Conservation (phyloP, 2,888 invertebrate species). For the Plutella xylostella region DNA sequence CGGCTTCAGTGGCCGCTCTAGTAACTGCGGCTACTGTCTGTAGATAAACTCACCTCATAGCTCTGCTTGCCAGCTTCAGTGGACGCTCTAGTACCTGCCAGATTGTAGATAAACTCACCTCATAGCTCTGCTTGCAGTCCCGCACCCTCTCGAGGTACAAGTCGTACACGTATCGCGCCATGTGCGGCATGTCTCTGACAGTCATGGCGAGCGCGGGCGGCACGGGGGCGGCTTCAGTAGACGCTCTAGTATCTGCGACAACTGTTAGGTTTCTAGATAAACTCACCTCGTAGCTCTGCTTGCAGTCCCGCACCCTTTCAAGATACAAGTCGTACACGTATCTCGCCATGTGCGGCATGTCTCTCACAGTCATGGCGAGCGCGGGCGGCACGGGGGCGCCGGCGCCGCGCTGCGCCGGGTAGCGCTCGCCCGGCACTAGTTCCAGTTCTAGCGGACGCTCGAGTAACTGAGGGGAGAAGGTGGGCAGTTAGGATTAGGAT, state of each 20-base stretch:
- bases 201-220: constrained; percentile 65
- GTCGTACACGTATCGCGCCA: constrained; percentile 95
- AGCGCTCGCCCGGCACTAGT: constrained; percentile 82
- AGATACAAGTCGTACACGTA: constrained; percentile 95
- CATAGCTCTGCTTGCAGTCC: constrained; percentile 24
- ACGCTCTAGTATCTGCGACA: constrained; percentile 84
- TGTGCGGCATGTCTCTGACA: constrained; percentile 90
- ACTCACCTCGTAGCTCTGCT: background rate
- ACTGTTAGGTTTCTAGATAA: no score
- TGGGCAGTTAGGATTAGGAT: background rate
- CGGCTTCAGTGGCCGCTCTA: no score
- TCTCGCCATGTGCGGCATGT: constrained; percentile 96
- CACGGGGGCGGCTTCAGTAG: constrained; percentile 73
- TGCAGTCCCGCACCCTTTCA: constrained; percentile 72
- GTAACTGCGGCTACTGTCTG: constrained; percentile 70
- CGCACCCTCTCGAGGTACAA: constrained; percentile 86
- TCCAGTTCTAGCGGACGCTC: constrained; percentile 84
- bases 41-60: constrained; percentile 84
- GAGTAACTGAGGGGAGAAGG: constrained; percentile 72
- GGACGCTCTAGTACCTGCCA: constrained; percentile 88
- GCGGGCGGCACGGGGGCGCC: constrained; percentile 44
- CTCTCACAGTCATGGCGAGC: constrained; percentile 74
- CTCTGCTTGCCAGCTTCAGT: constrained; percentile 81
- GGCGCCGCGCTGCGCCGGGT: constrained; percentile 75
- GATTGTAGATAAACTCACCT: no score